Base-by-base conservation (phyloP, 1,140 invertebrate genomes). In the Pristionchus pacificus region DNA sequence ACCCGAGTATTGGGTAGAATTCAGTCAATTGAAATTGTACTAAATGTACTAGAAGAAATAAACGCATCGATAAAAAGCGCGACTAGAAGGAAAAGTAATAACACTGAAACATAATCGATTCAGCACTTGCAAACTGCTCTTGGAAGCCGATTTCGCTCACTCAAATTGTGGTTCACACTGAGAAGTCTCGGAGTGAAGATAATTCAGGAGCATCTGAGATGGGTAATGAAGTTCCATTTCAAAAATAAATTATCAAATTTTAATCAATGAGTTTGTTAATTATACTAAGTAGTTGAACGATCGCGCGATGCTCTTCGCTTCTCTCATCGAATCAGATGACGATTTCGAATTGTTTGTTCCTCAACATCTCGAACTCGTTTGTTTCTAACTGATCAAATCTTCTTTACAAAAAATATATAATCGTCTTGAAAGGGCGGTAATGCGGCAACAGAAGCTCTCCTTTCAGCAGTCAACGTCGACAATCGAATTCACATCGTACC, bases 121-220 rank as follows among this genome's bases (percentile, higher is more conserved):
- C 60, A 95, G 88, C 91, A 97, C 81, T 95, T 93, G 92, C 93
- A 95, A 86, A 93, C 97, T 79, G 89, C 93, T 13, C 84, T 97
- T 55, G 93, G 93, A 2, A 87, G 94, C 65, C 86, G 93, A 77
- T 97, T 97, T 80, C 88, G 93, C 27, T 89, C 95, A 0, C 84
- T 98, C 2, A 98, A 98, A 85, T 84, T 97, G 1, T 98, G 95
- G 95, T 93, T 95, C 74, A 92, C 93, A 0, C 84, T 97, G 64
- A 88, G 93, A 74, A 87, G 90, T 10, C 90, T 92, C 75, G 95
- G 95, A 0, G 88, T 91, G 1, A 88, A 90, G 76, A 91, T 91
- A 13, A 84, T 97, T 6, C 89, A 91, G 77, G 87, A 87, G 0
- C 88, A 93, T 78, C 90, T 97, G 6, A 86, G 93, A 74, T 88